Percentiles rank a stretch among this genome's conserved stretches.
These are phyloP conservation scores for Zaprionus davidi DNA, from an alignment of 1,140 invertebrate genomes.

Conservation along the genomic window DNA sequence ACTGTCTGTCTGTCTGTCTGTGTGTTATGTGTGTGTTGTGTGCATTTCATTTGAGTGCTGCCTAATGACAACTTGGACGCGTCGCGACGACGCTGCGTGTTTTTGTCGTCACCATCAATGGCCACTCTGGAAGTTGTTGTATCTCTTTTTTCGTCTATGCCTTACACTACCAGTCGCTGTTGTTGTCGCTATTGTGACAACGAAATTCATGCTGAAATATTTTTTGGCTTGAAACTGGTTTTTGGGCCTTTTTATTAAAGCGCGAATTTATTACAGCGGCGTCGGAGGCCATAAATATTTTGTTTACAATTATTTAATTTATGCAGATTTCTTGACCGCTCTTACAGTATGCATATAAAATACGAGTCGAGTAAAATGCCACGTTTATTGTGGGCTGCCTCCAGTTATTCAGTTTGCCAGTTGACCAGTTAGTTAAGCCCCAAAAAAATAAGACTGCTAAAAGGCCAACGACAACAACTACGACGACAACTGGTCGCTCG, in stretches of 20 bases:
- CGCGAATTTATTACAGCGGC: slow-evolving; percentile 79
- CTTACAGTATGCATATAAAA: slow-evolving; percentile 60
- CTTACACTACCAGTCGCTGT: too few species aligned
- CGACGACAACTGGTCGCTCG: slow-evolving; percentile 39
- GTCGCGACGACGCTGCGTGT: slow-evolving; percentile 23
- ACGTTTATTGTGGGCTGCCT: slow-evolving; percentile 66
- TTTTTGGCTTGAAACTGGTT: slow-evolving; percentile 64
- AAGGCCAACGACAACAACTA: slow-evolving; percentile 53
- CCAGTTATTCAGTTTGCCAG: slow-evolving; percentile 38
- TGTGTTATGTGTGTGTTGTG: slow-evolving; percentile 28
- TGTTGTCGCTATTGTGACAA: slow-evolving; percentile 56
- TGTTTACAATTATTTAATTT: slow-evolving; percentile 83
- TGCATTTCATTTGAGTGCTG: slow-evolving; percentile 72
- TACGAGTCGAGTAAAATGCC: slow-evolving; percentile 37
- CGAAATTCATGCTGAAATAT: slow-evolving; percentile 80
- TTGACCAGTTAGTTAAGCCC: slow-evolving; percentile 48
- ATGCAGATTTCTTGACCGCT: slow-evolving; percentile 71
- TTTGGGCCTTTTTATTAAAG: slow-evolving; percentile 60
- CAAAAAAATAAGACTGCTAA: slow-evolving; percentile 37
- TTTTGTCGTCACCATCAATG: slow-evolving; percentile 44
- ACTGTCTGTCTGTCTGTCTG: slow-evolving; percentile 11
- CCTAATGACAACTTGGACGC: slow-evolving; percentile 65
- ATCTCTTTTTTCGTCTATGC: slow-evolving; percentile 46
- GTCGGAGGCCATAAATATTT: slow-evolving; percentile 75
- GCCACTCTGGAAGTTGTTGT: slow-evolving; percentile 34